Evolutionary conservation across 53 echinoderm and acorn worm genomes (phyloP).

Genomic region (Holothuria scabra): DNA sequence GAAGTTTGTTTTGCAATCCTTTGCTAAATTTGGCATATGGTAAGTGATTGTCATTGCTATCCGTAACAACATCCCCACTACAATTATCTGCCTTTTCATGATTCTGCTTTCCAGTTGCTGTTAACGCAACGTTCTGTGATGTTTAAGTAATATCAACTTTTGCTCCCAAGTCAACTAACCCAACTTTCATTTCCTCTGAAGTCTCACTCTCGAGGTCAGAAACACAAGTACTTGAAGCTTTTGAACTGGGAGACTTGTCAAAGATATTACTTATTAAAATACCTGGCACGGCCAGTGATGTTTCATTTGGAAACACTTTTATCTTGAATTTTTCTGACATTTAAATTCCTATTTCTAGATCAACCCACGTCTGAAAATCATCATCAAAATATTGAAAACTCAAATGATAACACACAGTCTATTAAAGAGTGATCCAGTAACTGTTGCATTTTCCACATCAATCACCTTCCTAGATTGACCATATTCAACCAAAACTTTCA

Average conservation of each 20-base stretch:
- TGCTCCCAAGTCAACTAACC: constrained; percentile 1
- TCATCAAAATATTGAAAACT: constrained; percentile 28
- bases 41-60: neutral
- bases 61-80: neutral
- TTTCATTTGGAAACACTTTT: neutral
- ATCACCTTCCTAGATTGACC: constrained; percentile 27
- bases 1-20: constrained; percentile 8
- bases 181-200: neutral
- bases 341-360: constrained; percentile 8
- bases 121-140: neutral
- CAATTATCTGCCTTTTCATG: constrained; percentile 13
- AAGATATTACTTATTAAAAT: neutral
- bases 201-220: neutral
- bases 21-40: neutral
- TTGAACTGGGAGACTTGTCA: neutral
- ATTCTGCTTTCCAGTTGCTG: neutral
- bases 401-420: neutral
- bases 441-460: neutral
- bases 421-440: neutral
- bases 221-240: neutral
- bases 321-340: constrained; percentile 13
- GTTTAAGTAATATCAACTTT: neutral
- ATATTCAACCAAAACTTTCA: constrained; percentile 28
- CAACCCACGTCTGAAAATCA: neutral
- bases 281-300: neutral